Percentiles rank a stretch among this genome's conserved stretches.
These are phyloP conservation scores for Drosophila pectinifera DNA, from an alignment of 1,140 invertebrate genomes.

Conservation along the genomic window DNA sequence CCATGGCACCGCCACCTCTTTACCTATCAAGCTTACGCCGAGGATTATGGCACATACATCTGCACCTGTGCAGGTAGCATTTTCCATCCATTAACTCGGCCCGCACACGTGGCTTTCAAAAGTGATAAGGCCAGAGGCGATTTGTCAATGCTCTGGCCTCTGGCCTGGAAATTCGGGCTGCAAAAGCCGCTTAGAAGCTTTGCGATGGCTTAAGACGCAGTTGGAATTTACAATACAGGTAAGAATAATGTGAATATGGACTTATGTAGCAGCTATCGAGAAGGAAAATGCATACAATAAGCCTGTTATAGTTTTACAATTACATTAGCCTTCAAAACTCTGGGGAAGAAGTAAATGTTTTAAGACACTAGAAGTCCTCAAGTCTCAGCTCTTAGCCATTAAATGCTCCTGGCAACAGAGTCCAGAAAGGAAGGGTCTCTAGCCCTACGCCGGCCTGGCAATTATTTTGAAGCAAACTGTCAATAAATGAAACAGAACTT, in stretches of 20 bases:
- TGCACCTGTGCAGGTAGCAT: not conserved
- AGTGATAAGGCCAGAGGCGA: not conserved
- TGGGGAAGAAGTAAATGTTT: too few relatives aligned
- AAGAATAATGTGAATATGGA: too few relatives aligned
- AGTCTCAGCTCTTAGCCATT: constrained; percentile 33
- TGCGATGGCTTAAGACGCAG: not conserved
- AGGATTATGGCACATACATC: constrained; percentile 16
- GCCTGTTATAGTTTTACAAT: too few relatives aligned
- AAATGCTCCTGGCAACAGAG: constrained; percentile 9
- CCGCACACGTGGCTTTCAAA: not conserved
- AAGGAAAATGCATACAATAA: too few relatives aligned
- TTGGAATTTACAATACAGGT: too few relatives aligned
- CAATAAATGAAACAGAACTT: constrained; percentile 69
- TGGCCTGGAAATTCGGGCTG: not conserved
- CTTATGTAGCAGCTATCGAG: too few relatives aligned
- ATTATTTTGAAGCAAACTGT: constrained; percentile 72
- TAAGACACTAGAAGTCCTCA: constrained; percentile 21
- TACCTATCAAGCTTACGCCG: constrained; percentile 13
- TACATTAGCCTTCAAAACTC: too few relatives aligned
- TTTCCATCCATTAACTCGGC: constrained; percentile 12
- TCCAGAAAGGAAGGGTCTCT: not conserved
- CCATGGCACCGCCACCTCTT: not conserved
- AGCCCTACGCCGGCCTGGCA: too few relatives aligned
- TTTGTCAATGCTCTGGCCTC: not conserved
- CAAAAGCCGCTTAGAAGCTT: not conserved